These are phyloP conservation scores for Carassius auratus DNA, from an alignment of 2,113 vertebrate genomes.

Conservation along the genomic window DNA sequence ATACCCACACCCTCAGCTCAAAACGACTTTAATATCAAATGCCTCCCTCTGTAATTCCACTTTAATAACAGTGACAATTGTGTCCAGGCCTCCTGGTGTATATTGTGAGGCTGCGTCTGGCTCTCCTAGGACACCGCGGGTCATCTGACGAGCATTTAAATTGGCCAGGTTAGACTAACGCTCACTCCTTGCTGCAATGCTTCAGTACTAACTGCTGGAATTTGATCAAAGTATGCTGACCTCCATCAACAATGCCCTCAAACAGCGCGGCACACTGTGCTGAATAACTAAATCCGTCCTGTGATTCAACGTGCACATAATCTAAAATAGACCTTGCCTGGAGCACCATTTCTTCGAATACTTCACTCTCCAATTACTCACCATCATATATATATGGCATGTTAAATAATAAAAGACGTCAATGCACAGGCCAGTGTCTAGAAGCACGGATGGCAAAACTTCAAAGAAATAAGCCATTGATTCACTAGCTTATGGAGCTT, in stretches of 20 bases:
- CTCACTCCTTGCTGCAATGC: neutral
- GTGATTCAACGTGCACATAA: neutral
- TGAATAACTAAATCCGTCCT: neutral
- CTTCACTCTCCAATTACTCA: constrained; percentile 22
- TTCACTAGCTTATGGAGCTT: neutral
- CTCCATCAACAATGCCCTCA: constrained; percentile 27
- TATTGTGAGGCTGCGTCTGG: constrained; percentile 20
- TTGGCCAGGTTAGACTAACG: constrained; percentile 7
- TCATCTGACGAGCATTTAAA: neutral
- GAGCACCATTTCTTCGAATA: constrained; percentile 19
- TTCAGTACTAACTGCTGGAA: neutral
- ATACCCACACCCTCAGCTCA: constrained; percentile 42
- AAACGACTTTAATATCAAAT: constrained; percentile 49
- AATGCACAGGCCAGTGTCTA: neutral
- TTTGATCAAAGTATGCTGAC: constrained; percentile 21
- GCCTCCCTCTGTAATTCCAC: neutral
- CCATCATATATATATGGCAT: neutral
- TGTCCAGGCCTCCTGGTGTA: constrained; percentile 12
- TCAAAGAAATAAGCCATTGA: neutral
- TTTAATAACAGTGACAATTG: too few species aligned
- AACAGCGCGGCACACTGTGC: neutral
- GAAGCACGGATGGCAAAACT: neutral
- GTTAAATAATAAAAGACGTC: constrained; percentile 30
- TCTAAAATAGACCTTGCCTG: constrained; percentile 19
- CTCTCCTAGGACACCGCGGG: constrained; percentile 21